Conservation (phyloP, 2,113 vertebrate genomes). For the Calidris pygmaea region DNA sequence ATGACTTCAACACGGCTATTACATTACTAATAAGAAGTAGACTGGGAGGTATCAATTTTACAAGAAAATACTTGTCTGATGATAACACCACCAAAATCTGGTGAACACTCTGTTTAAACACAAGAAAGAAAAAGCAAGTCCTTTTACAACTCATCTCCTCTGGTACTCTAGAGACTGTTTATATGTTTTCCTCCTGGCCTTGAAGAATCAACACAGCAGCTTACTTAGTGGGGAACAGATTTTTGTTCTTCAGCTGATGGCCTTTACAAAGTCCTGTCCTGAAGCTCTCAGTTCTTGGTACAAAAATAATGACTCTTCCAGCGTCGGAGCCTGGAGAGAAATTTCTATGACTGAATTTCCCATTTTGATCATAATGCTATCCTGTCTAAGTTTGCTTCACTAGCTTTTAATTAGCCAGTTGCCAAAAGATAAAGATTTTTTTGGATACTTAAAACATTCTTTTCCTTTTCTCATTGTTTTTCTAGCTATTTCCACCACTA, state of each 20-base stretch:
- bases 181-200: neutral
- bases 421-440: neutral
- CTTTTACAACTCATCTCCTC: neutral
- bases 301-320: neutral
- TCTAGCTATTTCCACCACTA: neutral
- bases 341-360: neutral
- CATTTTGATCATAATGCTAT: neutral
- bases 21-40: neutral
- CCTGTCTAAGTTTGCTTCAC: neutral
- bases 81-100: slow-evolving; percentile 15
- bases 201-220: neutral
- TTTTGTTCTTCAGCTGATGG: neutral
- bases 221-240: neutral
- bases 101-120: neutral
- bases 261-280: neutral
- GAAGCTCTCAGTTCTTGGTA: neutral
- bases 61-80: slow-evolving; percentile 37
- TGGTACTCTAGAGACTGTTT: neutral
- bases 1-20: slow-evolving; percentile 16
- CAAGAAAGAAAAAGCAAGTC: neutral
- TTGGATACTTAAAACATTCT: neutral
- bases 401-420: neutral
- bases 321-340: neutral
- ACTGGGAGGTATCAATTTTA: slow-evolving; percentile 31
- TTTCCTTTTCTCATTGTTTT: neutral